Conservation (phyloP, 2,113 vertebrate genomes). For the Myiagra hebetior region DNA sequence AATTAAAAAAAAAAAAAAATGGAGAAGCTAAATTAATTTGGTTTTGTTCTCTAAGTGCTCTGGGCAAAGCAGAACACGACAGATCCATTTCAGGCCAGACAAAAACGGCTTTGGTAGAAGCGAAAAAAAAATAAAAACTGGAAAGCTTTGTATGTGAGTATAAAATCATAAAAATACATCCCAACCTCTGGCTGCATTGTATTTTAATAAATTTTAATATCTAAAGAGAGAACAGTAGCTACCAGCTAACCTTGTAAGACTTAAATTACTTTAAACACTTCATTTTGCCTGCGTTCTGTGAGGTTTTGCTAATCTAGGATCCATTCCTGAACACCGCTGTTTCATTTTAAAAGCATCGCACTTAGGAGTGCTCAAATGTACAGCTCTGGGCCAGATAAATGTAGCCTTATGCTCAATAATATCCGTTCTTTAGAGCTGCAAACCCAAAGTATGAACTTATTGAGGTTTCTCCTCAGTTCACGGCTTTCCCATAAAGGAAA, state of each 20-base stretch:
- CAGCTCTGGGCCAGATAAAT: neutral
- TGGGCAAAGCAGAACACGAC: neutral
- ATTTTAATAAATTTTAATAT: neutral
- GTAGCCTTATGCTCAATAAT: neutral
- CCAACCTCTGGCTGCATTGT: neutral
- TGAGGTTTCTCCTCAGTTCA: neutral
- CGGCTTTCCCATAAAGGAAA: neutral
- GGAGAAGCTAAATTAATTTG: neutral
- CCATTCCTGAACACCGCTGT: neutral
- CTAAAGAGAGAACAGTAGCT: neutral
- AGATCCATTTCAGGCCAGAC: neutral
- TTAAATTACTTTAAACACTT: neutral
- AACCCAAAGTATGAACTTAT: neutral
- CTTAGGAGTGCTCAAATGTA: neutral
- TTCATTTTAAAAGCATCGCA: neutral
- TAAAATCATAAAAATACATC: neutral
- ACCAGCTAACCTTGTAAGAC: neutral
- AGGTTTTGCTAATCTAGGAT: neutral
- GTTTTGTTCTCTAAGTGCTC: slow-evolving; percentile 12
- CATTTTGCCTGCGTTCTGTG: neutral
- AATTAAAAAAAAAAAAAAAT: neutral
- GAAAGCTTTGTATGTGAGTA: neutral
- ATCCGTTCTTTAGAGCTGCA: neutral
- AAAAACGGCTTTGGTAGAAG: neutral
- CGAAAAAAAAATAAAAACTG: neutral